A percentile compares a stretch with the other conserved stretches of the same genome.
These are phyloP conservation scores for Aphelenchoides bicaudatus DNA, from an alignment of 2,888 invertebrate species.

Conservation along the genomic window DNA sequence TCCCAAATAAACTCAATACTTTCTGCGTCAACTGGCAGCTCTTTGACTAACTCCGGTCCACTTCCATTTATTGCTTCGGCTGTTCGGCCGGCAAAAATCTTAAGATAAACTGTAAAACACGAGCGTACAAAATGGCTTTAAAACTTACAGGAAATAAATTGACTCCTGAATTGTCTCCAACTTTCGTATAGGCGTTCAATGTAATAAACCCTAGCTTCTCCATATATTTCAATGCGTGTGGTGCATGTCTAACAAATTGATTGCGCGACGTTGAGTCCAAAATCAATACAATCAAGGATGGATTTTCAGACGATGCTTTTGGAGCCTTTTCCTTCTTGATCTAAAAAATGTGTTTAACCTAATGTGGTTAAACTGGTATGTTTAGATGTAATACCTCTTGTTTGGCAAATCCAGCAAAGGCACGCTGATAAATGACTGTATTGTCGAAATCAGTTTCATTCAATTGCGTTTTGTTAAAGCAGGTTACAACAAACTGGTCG, in stretches of 20 bases:
- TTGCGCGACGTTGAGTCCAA: conserved; percentile 41
- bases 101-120: background rate
- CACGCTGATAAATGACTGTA: conserved; percentile 25
- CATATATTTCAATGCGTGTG: conserved; percentile 66
- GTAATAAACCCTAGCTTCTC: conserved; percentile 71
- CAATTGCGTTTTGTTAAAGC: conserved; percentile 22
- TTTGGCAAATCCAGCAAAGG: conserved; percentile 30
- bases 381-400: conserved; percentile 18
- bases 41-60: conserved; percentile 37
- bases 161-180: conserved; percentile 88
- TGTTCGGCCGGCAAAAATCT: conserved; percentile 29
- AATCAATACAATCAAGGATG: conserved; percentile 27
- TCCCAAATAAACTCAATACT: conserved; percentile 48
- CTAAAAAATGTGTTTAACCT: conserved; percentile 15
- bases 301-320: conserved; percentile 19
- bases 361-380: conserved; percentile 8
- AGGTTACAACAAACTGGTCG: conserved; percentile 34
- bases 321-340: conserved; percentile 14
- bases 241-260: conserved; percentile 47
- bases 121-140: conserved; percentile 64
- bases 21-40: conserved; percentile 38
- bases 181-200: conserved; percentile 83
- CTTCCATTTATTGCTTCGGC: conserved; percentile 32
- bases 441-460: conserved; percentile 20
- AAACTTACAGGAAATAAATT: conserved; percentile 78